These are phyloP conservation scores for Vultur gryphus DNA, from an alignment of 2,797 vertebrate genomes.

Conservation along the genomic window DNA sequence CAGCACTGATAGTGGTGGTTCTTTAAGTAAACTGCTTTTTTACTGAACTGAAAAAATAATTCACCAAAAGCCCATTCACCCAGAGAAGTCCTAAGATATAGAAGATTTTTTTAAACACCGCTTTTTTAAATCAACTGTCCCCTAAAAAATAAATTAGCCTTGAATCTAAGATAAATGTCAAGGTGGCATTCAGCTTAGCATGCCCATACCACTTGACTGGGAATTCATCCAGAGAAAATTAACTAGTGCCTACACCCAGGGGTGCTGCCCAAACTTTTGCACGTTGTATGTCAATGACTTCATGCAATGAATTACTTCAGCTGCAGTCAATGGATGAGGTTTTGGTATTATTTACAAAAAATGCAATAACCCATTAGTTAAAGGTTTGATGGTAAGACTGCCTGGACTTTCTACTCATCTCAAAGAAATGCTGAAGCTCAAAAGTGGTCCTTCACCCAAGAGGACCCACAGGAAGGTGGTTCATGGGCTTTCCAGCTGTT, in stretches of 20 bases:
- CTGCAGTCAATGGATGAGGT: neutral
- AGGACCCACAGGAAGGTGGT: neutral
- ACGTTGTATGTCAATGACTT: neutral
- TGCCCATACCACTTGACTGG: neutral
- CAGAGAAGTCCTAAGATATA: neutral
- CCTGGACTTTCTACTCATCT: neutral
- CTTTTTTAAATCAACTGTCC: neutral
- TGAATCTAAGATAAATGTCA: neutral
- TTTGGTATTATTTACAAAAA: neutral
- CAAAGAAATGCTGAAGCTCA: neutral
- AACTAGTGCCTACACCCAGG: neutral
- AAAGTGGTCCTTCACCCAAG: neutral
- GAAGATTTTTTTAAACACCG: neutral
- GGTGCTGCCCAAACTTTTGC: neutral
- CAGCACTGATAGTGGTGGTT: neutral
- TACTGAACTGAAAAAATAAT: neutral
- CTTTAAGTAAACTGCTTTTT: neutral
- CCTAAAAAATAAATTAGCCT: neutral
- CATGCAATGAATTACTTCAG: neutral
- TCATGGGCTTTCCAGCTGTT: neutral
- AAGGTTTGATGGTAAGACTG: neutral
- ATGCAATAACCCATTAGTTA: neutral
- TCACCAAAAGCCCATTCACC: neutral
- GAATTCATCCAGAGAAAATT: neutral
- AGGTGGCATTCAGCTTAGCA: neutral